Percentiles rank a stretch among this genome's conserved stretches.
Evolutionary conservation across 2,113 vertebrate genomes (phyloP).

Genomic region (Mungos mungo): DNA sequence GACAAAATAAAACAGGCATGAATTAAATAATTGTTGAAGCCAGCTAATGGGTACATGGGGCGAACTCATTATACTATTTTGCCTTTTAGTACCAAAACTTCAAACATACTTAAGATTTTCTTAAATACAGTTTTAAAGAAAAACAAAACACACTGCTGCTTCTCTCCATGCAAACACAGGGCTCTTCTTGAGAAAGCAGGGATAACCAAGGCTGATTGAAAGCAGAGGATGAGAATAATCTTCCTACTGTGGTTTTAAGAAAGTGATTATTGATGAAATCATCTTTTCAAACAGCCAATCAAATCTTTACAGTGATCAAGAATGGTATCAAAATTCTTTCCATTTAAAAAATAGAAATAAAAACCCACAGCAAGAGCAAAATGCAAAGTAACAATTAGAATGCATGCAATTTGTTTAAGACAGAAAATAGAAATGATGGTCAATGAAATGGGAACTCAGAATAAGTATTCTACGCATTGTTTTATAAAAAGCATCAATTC

Average conservation of each 20-base stretch:
- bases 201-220: neutral
- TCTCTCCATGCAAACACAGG: neutral
- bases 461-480: neutral
- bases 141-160: neutral
- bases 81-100: neutral
- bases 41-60: neutral
- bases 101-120: neutral
- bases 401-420: neutral
- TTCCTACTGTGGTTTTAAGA: neutral
- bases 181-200: neutral
- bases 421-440: neutral
- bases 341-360: neutral
- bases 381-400: neutral
- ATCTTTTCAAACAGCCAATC: neutral
- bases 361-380: neutral
- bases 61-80: neutral
- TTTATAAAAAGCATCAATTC: neutral
- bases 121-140: neutral
- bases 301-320: constrained; percentile 24
- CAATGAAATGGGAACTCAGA: neutral
- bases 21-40: neutral
- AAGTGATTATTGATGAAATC: neutral
- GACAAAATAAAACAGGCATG: neutral
- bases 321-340: neutral
- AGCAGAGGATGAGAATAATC: neutral